Evolutionary conservation across 1,140 invertebrate genomes (phyloP).

Genomic region (Drosophila prosaltans): DNA sequence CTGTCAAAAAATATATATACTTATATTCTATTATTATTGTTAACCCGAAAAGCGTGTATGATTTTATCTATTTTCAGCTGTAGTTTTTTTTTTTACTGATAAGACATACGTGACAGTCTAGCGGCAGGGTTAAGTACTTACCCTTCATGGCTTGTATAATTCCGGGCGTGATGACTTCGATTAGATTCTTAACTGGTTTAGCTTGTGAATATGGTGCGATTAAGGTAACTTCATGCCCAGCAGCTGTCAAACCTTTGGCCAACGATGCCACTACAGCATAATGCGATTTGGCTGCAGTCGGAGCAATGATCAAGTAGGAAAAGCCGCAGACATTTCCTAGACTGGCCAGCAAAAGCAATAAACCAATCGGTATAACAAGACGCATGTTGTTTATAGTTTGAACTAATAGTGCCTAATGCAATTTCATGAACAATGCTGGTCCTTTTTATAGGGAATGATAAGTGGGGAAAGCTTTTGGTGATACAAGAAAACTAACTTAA

Average conservation of each 20-base stretch:
- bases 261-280: slow-evolving; percentile 84
- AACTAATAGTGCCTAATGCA: slow-evolving; percentile 5
- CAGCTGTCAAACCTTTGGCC: slow-evolving; percentile 84
- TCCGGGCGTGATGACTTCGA: slow-evolving; percentile 64
- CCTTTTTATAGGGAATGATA: background rate
- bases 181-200: slow-evolving; percentile 83
- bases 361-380: background rate
- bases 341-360: slow-evolving; percentile 17
- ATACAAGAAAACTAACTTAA: background rate
- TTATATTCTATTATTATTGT: background rate
- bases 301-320: slow-evolving; percentile 83
- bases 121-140: slow-evolving; percentile 25
- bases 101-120: slow-evolving; percentile 44
- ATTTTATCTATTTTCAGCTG: background rate
- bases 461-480: background rate
- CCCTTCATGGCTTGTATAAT: slow-evolving; percentile 46
- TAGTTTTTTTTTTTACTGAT: slow-evolving; percentile 21
- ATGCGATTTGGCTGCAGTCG: slow-evolving; percentile 84
- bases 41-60: slow-evolving; percentile 8
- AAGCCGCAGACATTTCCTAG: slow-evolving; percentile 38
- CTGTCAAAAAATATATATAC: slow-evolving; percentile 24
- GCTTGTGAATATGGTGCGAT: slow-evolving; percentile 84
- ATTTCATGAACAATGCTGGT: background rate
- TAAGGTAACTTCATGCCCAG: slow-evolving; percentile 85
- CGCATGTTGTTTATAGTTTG: slow-evolving; percentile 21